Evolutionary conservation across 2,888 invertebrate species (phyloP).

Genomic region (Drosophila kanekoi): DNA sequence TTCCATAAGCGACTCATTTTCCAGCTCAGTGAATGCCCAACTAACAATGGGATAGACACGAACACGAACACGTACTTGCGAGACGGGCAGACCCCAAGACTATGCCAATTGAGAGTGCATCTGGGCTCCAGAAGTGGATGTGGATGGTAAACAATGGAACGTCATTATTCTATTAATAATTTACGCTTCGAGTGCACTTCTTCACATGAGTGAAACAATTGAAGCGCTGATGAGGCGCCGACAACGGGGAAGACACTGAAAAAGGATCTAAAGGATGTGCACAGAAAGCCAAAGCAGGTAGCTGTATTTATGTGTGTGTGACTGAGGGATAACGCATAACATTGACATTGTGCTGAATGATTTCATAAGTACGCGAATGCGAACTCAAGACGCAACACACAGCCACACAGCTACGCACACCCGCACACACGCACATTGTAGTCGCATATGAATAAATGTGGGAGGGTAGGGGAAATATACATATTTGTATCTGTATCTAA

Average conservation of each 20-base stretch:
- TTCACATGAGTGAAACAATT: constrained; percentile 81
- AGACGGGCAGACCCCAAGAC: constrained; percentile 26
- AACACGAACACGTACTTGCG: constrained; percentile 15
- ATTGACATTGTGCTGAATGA: constrained; percentile 76
- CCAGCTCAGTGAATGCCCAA: constrained; percentile 68
- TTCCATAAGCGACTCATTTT: constrained; percentile 65
- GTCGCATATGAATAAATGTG: constrained; percentile 64
- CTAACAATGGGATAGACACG: constrained; percentile 48
- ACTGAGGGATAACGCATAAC: constrained; percentile 62
- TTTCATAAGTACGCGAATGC: constrained; percentile 70
- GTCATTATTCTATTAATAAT: constrained; percentile 84
- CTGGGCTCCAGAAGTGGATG: constrained; percentile 16
- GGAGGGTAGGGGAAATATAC: background rate
- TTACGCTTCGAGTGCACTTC: constrained; percentile 80
- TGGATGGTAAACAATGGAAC: constrained; percentile 78
- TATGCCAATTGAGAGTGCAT: constrained; percentile 52
- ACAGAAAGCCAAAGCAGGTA: constrained; percentile 7
- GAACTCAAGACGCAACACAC: constrained; percentile 14
- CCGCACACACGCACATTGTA: constrained; percentile 12
- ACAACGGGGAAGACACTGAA: constrained; percentile 1
- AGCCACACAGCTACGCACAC: background rate
- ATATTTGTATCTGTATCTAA: constrained; percentile 29
- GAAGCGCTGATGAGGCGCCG: constrained; percentile 69
- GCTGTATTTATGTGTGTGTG: constrained; percentile 15
- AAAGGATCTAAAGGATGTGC: constrained; percentile 36